Conservation (phyloP, 2,888 invertebrate species). For the Trichopria drosophilae region DNA sequence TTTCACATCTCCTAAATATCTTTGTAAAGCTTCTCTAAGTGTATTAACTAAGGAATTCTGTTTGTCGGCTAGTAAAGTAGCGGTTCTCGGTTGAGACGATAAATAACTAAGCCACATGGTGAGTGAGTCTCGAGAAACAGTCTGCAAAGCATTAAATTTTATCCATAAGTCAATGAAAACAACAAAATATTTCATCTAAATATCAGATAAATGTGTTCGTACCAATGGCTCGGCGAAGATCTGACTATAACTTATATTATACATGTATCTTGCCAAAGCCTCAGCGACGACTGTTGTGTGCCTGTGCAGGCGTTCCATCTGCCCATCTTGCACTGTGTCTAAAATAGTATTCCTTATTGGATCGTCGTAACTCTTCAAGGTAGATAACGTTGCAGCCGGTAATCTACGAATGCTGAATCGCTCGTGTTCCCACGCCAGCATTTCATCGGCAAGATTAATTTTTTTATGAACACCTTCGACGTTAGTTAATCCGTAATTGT, state of each 20-base stretch:
- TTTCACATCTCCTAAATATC: constrained; percentile 78
- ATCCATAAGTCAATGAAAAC: constrained; percentile 30
- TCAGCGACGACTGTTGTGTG: constrained; percentile 81
- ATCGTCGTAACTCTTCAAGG: constrained; percentile 71
- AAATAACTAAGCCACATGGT: constrained; percentile 77
- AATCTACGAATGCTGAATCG: constrained; percentile 89
- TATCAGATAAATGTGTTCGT: constrained; percentile 48
- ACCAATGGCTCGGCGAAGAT: constrained; percentile 79
- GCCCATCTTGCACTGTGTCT: constrained; percentile 64
- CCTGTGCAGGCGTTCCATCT: constrained; percentile 63
- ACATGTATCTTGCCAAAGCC: constrained; percentile 80
- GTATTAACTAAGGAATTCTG: constrained; percentile 70
- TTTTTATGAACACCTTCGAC: constrained; percentile 87
- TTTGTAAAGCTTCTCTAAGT: constrained; percentile 72
- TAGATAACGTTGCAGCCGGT: constrained; percentile 89
- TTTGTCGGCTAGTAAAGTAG: constrained; percentile 71
- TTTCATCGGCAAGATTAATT: constrained; percentile 91
- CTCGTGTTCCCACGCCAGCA: constrained; percentile 96
- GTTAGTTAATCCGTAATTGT: constrained; percentile 57
- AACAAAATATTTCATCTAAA: constrained; percentile 12
- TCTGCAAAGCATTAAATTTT: constrained; percentile 61
- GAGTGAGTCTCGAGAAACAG: constrained; percentile 73
- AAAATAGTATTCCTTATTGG: constrained; percentile 66
- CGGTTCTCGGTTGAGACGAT: constrained; percentile 73
- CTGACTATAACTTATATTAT: constrained; percentile 67